phyloP scores from a whole-genome alignment of 2,888 invertebrate genomes.

The Ferrisia virgata region DNA sequence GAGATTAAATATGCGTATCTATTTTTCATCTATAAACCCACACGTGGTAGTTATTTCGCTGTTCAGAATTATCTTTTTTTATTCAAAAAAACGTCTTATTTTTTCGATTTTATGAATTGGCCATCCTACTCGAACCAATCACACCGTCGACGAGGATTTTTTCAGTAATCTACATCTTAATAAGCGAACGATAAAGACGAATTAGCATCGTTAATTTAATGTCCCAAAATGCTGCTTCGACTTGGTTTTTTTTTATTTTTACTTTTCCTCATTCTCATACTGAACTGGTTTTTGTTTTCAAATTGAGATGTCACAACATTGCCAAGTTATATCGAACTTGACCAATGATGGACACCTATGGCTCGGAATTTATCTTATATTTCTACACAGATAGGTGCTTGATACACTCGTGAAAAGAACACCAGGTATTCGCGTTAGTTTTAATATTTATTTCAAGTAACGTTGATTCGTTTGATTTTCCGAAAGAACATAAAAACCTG shows the following conservation, averaged over 20 bases:
- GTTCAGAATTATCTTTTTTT: background rate
- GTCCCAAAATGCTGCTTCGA: background rate
- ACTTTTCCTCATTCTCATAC: background rate
- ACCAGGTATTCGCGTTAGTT: no score
- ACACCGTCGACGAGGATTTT: background rate
- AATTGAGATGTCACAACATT: background rate
- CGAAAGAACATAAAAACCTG: no score
- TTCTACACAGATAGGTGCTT: no score
- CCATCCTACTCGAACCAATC: background rate
- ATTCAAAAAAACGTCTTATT: background rate
- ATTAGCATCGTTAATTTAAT: conserved; percentile 21
- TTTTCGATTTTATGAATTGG: background rate
- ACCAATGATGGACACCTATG: background rate
- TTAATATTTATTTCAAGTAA: no score
- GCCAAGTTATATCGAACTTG: no score
- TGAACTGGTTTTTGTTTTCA: background rate
- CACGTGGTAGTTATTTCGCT: background rate
- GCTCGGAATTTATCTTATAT: no score
- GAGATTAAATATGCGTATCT: background rate
- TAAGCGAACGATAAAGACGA: background rate
- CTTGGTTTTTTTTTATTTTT: background rate
- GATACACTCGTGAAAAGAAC: no score
- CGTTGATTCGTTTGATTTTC: no score
- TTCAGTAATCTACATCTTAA: background rate
- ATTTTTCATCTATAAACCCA: conserved; percentile 20